phyloP scores from a whole-genome alignment of 2,113 vertebrate species.

The Opisthocomus hoazin region DNA sequence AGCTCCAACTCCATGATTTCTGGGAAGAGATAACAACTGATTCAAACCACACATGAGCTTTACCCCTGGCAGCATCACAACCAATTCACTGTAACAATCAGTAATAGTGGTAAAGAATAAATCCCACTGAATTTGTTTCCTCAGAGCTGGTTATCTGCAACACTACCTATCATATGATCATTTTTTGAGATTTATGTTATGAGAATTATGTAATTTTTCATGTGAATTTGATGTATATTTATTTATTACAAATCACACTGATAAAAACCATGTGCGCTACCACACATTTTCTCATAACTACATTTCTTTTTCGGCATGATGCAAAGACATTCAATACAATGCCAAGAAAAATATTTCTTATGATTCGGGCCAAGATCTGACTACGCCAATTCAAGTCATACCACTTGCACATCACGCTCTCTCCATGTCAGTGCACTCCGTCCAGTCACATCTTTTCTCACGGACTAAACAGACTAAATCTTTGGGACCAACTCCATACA shows the following conservation, averaged over 20 bases:
- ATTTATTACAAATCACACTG: background rate
- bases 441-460: background rate
- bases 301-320: background rate
- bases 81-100: conserved; percentile 6
- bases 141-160: background rate
- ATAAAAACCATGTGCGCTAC: background rate
- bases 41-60: background rate
- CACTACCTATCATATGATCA: background rate
- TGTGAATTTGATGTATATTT: background rate
- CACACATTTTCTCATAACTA: background rate
- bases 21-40: background rate
- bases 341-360: background rate
- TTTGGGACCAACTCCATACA: background rate
- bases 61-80: background rate
- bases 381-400: background rate
- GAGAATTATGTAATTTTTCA: background rate
- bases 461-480: background rate
- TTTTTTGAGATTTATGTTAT: background rate
- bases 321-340: background rate
- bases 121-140: background rate
- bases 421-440: background rate
- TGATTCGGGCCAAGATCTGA: background rate
- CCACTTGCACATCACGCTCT: background rate
- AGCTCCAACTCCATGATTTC: background rate
- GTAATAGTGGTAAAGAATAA: background rate